These are phyloP conservation scores for Pteronura brasiliensis DNA, from an alignment of 2,113 vertebrate species.

Conservation along the genomic window DNA sequence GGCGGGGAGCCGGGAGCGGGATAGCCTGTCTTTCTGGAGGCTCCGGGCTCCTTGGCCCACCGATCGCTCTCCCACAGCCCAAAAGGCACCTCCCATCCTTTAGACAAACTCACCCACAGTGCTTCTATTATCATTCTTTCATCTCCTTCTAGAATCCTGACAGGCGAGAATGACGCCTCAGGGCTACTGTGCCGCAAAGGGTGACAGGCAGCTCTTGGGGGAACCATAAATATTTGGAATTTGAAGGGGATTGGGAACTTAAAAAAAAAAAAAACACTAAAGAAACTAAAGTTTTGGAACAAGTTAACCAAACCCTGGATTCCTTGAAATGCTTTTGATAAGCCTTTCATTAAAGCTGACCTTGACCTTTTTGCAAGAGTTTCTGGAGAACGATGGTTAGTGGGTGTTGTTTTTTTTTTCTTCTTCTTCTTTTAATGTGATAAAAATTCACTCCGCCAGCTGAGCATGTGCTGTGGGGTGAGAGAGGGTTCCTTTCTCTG, in stretches of 20 bases:
- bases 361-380: neutral
- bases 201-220: neutral
- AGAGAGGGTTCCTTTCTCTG: neutral
- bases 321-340: neutral
- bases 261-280: neutral
- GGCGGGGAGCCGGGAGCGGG: rapidly evolving
- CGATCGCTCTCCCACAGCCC: rapidly evolving
- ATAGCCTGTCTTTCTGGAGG: rapidly evolving
- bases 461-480: neutral
- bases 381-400: neutral
- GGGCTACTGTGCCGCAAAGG: neutral
- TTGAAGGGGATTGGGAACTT: neutral
- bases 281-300: neutral
- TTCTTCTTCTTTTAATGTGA: neutral
- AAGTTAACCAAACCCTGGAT: neutral
- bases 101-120: neutral
- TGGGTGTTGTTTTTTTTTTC: neutral
- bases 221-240: neutral
- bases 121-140: neutral
- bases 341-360: neutral
- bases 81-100: neutral
- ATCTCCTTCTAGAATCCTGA: neutral
- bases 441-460: constrained; percentile 28
- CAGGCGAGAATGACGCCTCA: neutral
- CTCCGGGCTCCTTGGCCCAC: rapidly evolving